Percentiles rank a stretch among this genome's conserved stretches.
Conservation (phyloP, 2,888 invertebrate species). For the Tipula vernalis region DNA sequence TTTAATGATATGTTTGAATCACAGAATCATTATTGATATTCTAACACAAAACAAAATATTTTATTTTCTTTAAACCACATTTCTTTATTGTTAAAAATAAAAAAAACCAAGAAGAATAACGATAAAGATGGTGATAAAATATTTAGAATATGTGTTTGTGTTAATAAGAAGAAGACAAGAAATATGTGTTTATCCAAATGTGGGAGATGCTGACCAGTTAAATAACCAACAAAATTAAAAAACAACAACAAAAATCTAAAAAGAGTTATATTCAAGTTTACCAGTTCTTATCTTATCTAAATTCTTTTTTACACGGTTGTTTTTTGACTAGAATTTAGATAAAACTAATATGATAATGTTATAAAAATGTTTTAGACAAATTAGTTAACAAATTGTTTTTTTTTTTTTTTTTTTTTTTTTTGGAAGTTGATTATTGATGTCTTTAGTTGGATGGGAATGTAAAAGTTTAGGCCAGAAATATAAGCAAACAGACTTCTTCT, state of each 20-base stretch:
- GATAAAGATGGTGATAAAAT: not conserved
- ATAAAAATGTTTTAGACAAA: not conserved
- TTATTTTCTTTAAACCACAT: not conserved
- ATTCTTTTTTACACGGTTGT: not conserved
- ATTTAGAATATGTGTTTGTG: not conserved
- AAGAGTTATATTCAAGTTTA: not conserved
- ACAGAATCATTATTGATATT: not conserved
- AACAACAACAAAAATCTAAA: not conserved
- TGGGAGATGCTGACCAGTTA: not conserved
- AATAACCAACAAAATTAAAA: not conserved
- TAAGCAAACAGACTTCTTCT: too few species aligned
- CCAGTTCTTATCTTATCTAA: not conserved
- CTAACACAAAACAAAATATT: not conserved
- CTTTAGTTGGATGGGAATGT: not conserved
- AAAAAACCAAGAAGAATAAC: not conserved
- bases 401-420: not conserved
- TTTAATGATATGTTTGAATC: not conserved
- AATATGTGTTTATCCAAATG: not conserved
- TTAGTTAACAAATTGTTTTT: not conserved
- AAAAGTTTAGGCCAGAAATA: too few species aligned
- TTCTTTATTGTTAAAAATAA: not conserved
- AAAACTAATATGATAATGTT: not conserved
- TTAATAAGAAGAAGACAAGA: not conserved
- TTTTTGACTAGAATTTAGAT: not conserved
- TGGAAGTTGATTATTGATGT: not conserved